Conservation (phyloP, 2,113 vertebrate genomes). For the Gambusia affinis region DNA sequence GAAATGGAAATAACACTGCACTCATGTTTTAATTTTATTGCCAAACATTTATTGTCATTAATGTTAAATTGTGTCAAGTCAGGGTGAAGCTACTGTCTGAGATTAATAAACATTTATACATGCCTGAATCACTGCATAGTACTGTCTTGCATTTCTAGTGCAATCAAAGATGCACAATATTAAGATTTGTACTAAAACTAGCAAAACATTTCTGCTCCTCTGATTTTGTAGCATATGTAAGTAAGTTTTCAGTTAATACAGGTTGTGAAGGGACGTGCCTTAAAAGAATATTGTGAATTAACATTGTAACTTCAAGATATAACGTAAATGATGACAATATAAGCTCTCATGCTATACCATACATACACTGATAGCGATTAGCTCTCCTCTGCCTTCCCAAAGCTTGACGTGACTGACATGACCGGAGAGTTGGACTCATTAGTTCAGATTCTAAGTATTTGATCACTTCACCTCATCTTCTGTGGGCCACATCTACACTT, state of each 20-base stretch:
- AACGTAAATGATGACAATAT: neutral
- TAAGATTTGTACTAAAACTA: too few species aligned
- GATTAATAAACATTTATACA: neutral
- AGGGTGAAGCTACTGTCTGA: neutral
- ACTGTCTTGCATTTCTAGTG: neutral
- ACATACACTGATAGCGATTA: too few species aligned
- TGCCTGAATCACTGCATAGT: neutral
- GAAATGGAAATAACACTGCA: slow-evolving; percentile 8
- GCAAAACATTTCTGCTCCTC: neutral
- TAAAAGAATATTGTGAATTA: neutral
- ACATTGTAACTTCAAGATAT: neutral
- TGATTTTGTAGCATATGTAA: neutral
- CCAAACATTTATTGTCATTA: neutral
- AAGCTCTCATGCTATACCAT: neutral
- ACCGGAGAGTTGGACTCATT: neutral
- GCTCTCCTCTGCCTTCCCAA: too few species aligned
- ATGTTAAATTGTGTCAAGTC: neutral
- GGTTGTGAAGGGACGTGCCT: neutral
- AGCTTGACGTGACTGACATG: too few species aligned
- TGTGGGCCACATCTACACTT: neutral
- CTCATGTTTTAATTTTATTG: neutral
- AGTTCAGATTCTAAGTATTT: neutral
- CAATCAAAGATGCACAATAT: neutral
- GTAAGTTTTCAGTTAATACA: neutral
- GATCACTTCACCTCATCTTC: neutral